These are phyloP conservation scores for Typhlomys cinereus DNA, from an alignment of 2,113 vertebrate species.

Conservation along the genomic window DNA sequence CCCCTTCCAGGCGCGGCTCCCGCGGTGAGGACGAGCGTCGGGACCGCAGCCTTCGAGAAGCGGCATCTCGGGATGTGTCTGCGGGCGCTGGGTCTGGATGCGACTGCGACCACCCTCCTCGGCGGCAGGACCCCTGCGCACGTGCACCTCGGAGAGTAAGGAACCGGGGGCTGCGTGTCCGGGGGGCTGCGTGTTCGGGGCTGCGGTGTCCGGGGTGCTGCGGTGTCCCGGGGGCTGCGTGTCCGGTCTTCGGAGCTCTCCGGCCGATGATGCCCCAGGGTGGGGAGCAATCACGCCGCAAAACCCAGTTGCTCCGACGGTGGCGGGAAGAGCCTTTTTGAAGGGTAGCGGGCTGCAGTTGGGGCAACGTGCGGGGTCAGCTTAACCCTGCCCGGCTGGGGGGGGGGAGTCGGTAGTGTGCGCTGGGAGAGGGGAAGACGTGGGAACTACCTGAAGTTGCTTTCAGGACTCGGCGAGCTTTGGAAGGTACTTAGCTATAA, in stretches of 20 bases:
- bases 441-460: not conserved
- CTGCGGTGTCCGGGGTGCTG: no score
- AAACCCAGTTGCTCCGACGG: not conserved
- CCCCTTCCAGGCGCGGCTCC: not conserved
- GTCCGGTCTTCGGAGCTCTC: not conserved
- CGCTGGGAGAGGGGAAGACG: not conserved
- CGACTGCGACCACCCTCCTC: fast-evolving
- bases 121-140: slow-evolving; percentile 61
- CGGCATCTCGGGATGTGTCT: slow-evolving; percentile 78
- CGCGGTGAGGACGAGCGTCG: not conserved
- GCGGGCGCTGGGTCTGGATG: slow-evolving; percentile 78
- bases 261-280: not conserved
- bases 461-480: not conserved
- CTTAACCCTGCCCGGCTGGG: not conserved
- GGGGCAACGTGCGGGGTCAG: not conserved
- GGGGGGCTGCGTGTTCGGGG: fast-evolving
- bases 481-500: not conserved
- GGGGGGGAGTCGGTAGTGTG: not conserved
- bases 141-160: slow-evolving; percentile 75
- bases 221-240: no score
- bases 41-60: slow-evolving; percentile 49
- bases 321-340: not conserved
- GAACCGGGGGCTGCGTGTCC: not conserved
- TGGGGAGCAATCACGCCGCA: not conserved
- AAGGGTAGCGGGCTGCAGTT: not conserved